These are phyloP conservation scores for Cuniculus paca DNA, from an alignment of 2,797 vertebrate genomes.

Conservation along the genomic window DNA sequence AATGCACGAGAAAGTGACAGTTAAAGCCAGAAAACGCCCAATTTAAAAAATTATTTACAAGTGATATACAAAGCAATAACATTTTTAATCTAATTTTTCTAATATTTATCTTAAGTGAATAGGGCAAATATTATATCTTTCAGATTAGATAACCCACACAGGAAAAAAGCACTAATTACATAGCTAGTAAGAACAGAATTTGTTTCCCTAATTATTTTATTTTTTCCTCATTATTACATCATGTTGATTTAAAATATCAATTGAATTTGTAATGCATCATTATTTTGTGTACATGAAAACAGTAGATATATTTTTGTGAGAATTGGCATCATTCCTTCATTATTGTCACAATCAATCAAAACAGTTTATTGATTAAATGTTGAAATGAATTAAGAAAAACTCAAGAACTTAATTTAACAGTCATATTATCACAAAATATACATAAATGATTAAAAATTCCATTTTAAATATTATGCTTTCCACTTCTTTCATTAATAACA, in stretches of 20 bases:
- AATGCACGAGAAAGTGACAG: background rate
- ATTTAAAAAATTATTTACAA: background rate
- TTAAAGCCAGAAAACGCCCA: background rate
- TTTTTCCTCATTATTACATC: constrained; percentile 31
- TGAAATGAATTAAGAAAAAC: constrained; percentile 35
- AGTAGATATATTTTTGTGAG: constrained; percentile 25
- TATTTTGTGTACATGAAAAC: constrained; percentile 14
- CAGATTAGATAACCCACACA: background rate
- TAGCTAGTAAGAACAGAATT: background rate
- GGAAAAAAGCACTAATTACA: background rate
- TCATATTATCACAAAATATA: constrained; percentile 22
- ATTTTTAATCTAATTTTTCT: background rate
- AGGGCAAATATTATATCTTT: background rate
- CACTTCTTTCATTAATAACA: constrained; percentile 69
- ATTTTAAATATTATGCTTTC: constrained; percentile 67
- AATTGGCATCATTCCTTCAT: constrained; percentile 16
- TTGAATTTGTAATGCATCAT: constrained; percentile 11
- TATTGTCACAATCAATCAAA: background rate
- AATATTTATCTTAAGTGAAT: constrained; percentile 15
- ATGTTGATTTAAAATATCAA: background rate
- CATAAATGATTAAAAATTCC: constrained; percentile 1
- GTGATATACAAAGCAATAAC: background rate
- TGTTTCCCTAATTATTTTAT: background rate
- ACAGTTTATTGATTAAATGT: constrained; percentile 12
- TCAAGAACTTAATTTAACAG: constrained; percentile 32